Base-by-base conservation (phyloP, 2,797 vertebrate species). In the Spinibarbus caldwelli region DNA sequence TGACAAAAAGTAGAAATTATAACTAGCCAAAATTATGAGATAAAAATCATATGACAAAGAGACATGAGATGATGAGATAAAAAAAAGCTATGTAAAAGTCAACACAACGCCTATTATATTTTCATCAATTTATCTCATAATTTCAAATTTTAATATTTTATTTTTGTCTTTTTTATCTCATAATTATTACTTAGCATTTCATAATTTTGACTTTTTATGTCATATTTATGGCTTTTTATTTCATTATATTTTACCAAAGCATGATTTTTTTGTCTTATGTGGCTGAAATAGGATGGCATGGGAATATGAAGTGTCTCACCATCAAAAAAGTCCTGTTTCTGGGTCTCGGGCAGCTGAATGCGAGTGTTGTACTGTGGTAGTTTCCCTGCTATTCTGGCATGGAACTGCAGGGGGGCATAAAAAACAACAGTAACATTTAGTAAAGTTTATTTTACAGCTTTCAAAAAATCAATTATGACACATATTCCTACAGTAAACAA, bases 341-440 rank as follows among this genome's bases (percentile, higher is more conserved):
- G 88, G 62, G 89, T 83, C 0, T 93, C 91, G 0, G 94, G 94
- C 57, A 96, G 88, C 9, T 88, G 57, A 86, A 97, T 94, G 52
- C 96, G 94, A n/a, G 94, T 95, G 91, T 97, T 97, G 91, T 93
- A 92, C 1, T 77, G 3, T 0, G 97, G 96, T 2, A 97, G 93
- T 41, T 95, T 95, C 47, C 93, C 94, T 86, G 97, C 96, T 10
- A 97, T 92, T 78, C 85, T 95, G 84, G 92, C 38, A 26, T 89
- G 91, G 87, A 97, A 97, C 96, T 98, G 89, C 2, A 90, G 62
- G 80, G 62, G 36, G 7, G 73, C 34, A 85, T 10, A 77, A 81
- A 57, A 83, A 31, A 80, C n/a, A 80, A 54, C 87, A 78, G 64
- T 68, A 80, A 45, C 62, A 38, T 45, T 47, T 8, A 66, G 6